These are phyloP conservation scores for Gymnocheta viridis DNA, from an alignment of 2,888 invertebrate genomes.

Conservation along the genomic window DNA sequence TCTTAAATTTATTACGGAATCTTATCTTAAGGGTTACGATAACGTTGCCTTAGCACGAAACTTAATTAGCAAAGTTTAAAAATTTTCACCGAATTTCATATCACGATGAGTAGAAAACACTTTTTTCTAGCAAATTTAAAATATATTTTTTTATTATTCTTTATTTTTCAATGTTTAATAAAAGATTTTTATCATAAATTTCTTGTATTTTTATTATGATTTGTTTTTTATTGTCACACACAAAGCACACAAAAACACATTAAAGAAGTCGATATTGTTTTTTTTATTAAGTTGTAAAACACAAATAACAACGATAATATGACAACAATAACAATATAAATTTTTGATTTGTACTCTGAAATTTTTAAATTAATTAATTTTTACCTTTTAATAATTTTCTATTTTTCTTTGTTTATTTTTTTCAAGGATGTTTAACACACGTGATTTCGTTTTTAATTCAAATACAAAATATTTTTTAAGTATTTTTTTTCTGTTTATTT, in stretches of 20 bases:
- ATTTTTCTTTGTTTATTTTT: background rate
- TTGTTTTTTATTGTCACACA: background rate
- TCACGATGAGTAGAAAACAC: too few relatives aligned
- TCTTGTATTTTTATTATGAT: background rate
- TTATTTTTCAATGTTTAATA: background rate
- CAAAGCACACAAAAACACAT: background rate
- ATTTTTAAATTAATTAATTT: background rate
- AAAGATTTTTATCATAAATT: background rate
- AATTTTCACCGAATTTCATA: too few relatives aligned
- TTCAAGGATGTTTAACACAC: background rate
- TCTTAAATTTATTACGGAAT: too few relatives aligned
- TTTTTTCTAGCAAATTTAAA: too few relatives aligned
- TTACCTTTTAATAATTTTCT: background rate
- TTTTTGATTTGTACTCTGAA: background rate
- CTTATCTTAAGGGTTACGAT: too few relatives aligned
- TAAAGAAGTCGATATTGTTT: background rate
- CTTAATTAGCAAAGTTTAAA: too few relatives aligned
- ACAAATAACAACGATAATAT: background rate
- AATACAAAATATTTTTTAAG: background rate
- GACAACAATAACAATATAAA: background rate
- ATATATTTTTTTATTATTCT: too few relatives aligned
- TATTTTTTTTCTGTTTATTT: background rate
- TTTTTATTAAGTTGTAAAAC: background rate
- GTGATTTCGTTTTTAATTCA: background rate
- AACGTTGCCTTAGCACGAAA: too few relatives aligned